Conservation (phyloP, 2,113 vertebrate species). For the Merops nubicus region DNA sequence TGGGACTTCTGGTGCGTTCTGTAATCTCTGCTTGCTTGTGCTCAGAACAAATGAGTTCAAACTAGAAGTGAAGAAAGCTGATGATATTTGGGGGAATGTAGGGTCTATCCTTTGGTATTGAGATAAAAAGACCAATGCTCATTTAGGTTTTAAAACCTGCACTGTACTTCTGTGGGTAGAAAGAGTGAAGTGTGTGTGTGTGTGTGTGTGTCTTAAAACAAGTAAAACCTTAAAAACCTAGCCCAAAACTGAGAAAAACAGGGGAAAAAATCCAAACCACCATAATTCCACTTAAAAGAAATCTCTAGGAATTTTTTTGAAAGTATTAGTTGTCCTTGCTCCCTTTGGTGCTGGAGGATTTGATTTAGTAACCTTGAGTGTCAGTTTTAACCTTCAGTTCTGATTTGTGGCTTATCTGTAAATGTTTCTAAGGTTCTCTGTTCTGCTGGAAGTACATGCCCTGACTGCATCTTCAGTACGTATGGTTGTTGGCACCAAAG, state of each 20-base stretch:
- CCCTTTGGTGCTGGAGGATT: neutral
- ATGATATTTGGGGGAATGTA: neutral
- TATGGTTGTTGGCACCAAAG: neutral
- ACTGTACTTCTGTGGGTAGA: neutral
- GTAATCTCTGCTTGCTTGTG: neutral
- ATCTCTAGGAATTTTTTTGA: neutral
- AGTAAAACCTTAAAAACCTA: neutral
- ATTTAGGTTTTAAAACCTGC: neutral
- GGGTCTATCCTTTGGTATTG: neutral
- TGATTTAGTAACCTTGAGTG: neutral
- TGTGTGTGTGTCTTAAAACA: neutral
- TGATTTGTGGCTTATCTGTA: constrained; percentile 1
- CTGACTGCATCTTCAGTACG: neutral
- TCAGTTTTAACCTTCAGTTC: neutral
- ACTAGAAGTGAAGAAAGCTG: neutral
- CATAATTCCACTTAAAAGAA: neutral
- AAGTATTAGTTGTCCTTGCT: neutral
- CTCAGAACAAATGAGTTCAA: neutral
- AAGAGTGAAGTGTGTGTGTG: neutral
- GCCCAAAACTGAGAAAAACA: neutral
- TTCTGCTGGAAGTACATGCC: neutral
- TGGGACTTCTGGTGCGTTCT: neutral
- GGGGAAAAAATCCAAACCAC: neutral
- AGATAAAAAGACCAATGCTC: neutral
- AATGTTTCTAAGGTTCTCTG: neutral